Evolutionary conservation across 2,113 vertebrate species (phyloP).

Genomic region (Paramisgurnus dabryanus): DNA sequence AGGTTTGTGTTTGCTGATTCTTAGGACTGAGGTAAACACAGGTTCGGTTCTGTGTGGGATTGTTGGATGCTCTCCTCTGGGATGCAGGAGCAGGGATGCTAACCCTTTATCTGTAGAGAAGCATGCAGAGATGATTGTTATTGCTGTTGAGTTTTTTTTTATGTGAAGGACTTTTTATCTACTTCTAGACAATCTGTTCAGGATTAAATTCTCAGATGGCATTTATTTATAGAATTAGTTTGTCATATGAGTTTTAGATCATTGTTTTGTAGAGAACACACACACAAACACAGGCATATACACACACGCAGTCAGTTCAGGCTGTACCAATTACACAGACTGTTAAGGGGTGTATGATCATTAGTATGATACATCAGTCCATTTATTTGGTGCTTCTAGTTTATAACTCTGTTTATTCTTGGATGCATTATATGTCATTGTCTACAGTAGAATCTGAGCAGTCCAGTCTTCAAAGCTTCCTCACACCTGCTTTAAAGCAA

Average conservation of each 20-base stretch:
- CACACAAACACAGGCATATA: not conserved
- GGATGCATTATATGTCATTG: constrained; percentile 11
- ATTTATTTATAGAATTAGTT: constrained; percentile 32
- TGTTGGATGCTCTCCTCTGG: not conserved
- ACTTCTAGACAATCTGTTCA: constrained; percentile 1
- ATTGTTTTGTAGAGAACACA: not conserved
- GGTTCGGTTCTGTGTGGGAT: constrained; percentile 27
- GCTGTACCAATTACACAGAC: not conserved
- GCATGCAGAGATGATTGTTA: not conserved
- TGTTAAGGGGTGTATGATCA: not conserved
- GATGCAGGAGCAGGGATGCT: constrained; percentile 1
- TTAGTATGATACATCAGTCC: not conserved
- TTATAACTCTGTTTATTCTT: constrained; percentile 4
- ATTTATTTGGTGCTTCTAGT: constrained; percentile 8
- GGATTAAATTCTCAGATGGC: not conserved
- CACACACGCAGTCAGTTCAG: not conserved
- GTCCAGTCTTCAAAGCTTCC: constrained; percentile 8
- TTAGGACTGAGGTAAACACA: constrained; percentile 29
- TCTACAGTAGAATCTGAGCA: not conserved
- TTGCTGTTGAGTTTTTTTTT: not conserved
- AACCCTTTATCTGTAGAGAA: constrained; percentile 10
- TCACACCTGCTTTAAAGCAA: not conserved
- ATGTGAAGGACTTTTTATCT: not conserved
- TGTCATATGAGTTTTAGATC: constrained; percentile 8
- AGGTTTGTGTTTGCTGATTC: constrained; percentile 28